Conservation (phyloP, 2,113 vertebrate genomes). For the Apus apus region DNA sequence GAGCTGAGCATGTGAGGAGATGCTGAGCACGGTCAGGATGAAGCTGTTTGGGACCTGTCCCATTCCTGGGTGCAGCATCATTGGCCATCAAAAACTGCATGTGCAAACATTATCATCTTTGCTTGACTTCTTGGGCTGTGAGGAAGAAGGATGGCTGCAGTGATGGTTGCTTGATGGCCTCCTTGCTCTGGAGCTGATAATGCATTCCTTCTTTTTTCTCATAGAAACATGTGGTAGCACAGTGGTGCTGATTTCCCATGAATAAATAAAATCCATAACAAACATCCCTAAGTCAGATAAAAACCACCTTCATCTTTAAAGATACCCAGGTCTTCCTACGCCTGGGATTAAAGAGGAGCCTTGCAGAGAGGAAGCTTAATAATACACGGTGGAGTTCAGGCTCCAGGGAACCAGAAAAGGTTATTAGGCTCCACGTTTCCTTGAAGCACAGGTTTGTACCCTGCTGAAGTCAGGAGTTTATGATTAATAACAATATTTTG, state of each 20-base stretch:
- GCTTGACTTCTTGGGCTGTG: background rate
- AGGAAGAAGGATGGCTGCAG: background rate
- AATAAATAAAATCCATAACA: background rate
- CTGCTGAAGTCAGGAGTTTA: background rate
- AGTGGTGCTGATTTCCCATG: background rate
- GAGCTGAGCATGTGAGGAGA: fast-evolving
- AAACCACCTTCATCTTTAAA: background rate
- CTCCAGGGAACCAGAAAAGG: background rate
- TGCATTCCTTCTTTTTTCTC: background rate
- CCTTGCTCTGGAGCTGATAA: background rate
- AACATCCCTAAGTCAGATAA: background rate
- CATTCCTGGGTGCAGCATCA: background rate
- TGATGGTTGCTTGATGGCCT: background rate
- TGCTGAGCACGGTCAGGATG: background rate
- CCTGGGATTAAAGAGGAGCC: background rate
- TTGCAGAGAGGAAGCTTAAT: background rate
- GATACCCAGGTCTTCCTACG: background rate
- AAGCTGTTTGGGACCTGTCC: background rate
- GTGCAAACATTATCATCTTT: background rate
- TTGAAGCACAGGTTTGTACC: background rate
- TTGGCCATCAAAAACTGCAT: fast-evolving
- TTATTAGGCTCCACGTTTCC: background rate
- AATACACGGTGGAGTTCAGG: background rate
- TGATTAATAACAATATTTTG: background rate
- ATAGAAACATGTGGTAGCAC: background rate